A percentile compares a stretch with the other conserved stretches of the same genome.
These are phyloP conservation scores for Catostomus latipinnis DNA, from an alignment of 2,797 vertebrate genomes.

Conservation along the genomic window DNA sequence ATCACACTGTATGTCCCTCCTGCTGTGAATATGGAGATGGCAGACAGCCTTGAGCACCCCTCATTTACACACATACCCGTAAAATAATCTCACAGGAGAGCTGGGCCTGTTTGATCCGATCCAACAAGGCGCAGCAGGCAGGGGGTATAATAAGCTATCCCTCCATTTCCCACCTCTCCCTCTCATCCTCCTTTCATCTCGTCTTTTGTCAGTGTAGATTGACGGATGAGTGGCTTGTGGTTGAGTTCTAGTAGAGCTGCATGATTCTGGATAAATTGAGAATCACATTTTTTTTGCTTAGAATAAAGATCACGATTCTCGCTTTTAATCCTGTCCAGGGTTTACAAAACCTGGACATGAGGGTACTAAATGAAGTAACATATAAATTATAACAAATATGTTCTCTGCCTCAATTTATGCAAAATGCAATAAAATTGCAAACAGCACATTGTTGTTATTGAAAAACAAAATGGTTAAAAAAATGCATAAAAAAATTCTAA, in stretches of 20 bases:
- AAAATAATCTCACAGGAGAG: conserved; percentile 46
- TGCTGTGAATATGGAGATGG: conserved; percentile 38
- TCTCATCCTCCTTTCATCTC: conserved; percentile 38
- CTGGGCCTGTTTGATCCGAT: conserved; percentile 43
- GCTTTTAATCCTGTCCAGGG: no score
- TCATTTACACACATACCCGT: conserved; percentile 24
- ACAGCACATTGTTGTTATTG: no score
- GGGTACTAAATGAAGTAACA: no score
- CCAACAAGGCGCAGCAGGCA: conserved; percentile 25
- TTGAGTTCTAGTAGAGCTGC: background rate
- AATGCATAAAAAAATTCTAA: no score
- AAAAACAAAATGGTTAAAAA: no score
- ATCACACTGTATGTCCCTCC: conserved; percentile 22
- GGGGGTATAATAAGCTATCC: conserved; percentile 34
- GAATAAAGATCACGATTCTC: no score
- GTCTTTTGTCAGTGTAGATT: conserved; percentile 26
- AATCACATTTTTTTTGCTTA: no score
- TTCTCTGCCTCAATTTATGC: no score
- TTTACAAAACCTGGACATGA: no score
- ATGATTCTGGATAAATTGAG: no score
- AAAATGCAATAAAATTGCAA: no score
- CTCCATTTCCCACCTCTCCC: conserved; percentile 18
- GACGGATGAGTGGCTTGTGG: conserved; percentile 21
- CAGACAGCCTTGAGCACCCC: conserved; percentile 10
- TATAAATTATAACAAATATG: no score